These are phyloP conservation scores for Notospermus geniculatus DNA, from an alignment of 1,140 invertebrate genomes.

Conservation along the genomic window DNA sequence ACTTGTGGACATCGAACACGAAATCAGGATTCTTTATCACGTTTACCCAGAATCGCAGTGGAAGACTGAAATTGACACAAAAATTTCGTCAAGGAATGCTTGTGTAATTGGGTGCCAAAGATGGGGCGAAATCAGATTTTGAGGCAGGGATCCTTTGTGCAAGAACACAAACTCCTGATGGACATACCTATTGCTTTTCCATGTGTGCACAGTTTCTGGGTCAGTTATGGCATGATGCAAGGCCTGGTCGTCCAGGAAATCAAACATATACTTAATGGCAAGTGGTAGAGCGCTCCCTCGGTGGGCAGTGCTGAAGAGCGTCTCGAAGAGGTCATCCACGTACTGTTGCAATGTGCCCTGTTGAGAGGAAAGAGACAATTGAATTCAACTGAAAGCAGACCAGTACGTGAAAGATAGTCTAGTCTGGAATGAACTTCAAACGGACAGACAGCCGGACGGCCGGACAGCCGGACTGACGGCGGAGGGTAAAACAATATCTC, in stretches of 20 bases:
- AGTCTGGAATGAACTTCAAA: too few species aligned
- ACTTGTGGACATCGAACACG: constrained; percentile 99
- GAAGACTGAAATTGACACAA: constrained; percentile 60
- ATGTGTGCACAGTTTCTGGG: constrained; percentile 96
- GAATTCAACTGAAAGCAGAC: background rate
- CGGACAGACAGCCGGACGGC: too few species aligned
- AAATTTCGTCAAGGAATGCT: background rate
- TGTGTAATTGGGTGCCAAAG: too few species aligned
- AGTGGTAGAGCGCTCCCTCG: constrained; percentile 90
- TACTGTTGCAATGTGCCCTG: constrained; percentile 95
- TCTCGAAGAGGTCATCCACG: constrained; percentile 98
- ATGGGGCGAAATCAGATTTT: too few species aligned
- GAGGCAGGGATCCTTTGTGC: too few species aligned
- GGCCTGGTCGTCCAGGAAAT: constrained; percentile 99
- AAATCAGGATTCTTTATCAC: constrained; percentile 99
- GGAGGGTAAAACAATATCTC: too few species aligned
- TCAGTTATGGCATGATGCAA: constrained; percentile 88
- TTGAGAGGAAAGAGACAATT: constrained; percentile 26
- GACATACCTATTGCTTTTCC: constrained; percentile 89
- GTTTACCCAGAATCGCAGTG: constrained; percentile 95
- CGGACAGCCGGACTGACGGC: too few species aligned
- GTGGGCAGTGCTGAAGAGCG: constrained; percentile 97
- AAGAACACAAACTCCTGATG: background rate
- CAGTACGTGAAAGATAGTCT: too few species aligned
- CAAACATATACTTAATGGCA: constrained; percentile 99